A percentile compares a stretch with the other conserved stretches of the same genome.
Conservation (phyloP, 2,888 invertebrate genomes). For the Tetragonula carbonaria region DNA sequence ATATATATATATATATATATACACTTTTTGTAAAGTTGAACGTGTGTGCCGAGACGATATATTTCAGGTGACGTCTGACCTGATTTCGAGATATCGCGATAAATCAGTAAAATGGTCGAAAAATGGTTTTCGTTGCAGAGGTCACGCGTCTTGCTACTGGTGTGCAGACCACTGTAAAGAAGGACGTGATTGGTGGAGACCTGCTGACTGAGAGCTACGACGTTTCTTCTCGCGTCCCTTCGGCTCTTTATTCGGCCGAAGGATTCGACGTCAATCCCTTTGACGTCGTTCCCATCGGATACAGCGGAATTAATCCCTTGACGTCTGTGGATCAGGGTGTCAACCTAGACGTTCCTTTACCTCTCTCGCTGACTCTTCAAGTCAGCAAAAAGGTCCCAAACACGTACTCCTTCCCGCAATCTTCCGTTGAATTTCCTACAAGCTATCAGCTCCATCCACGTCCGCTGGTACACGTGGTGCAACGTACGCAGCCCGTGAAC, state of each 20-base stretch:
- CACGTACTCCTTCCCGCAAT: neutral
- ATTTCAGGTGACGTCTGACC: too few species aligned
- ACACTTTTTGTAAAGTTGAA: too few species aligned
- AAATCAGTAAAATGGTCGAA: too few species aligned
- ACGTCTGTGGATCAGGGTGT: neutral
- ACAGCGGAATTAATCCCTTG: neutral
- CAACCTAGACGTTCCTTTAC: neutral
- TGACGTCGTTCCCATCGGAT: neutral
- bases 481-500: neutral
- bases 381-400: neutral
- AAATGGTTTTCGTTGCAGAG: neutral
- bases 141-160: neutral
- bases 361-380: neutral
- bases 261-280: neutral
- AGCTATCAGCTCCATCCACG: neutral
- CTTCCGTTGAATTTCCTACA: neutral
- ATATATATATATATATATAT: too few species aligned
- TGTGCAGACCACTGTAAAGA: neutral
- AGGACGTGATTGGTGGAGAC: neutral
- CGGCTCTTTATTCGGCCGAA: neutral
- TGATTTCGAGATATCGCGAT: too few species aligned
- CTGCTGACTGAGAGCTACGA: neutral
- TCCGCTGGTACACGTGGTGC: neutral
- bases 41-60: too few species aligned
- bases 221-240: neutral